Evolutionary conservation across 2,888 invertebrate species (phyloP), one percentile per base, ranked within the genome.

Genomic region (Drosophila yooni): DNA sequence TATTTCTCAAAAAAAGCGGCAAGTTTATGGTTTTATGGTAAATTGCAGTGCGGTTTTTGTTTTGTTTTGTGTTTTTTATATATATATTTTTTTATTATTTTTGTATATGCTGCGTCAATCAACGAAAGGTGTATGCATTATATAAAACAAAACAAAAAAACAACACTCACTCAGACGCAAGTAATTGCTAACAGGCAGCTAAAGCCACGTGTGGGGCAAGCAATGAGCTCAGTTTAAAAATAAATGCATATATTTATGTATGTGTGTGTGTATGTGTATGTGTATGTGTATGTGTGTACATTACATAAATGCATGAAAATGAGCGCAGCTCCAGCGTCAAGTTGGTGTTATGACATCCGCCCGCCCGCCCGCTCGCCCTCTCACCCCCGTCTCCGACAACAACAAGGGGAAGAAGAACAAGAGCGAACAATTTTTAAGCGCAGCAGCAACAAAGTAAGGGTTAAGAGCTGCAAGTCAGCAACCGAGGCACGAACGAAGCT

Each of bases 391-490:
- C 53, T 34, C 5, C 21, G 34, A 34, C 6, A 53, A 18, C 21
- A 21, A 15, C 10, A 40, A 40, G 21, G n/a, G n/a, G 11, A 15
- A 33, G 13, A 36, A 25, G 46, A 46, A 46, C 34, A 34, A 62
- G 48, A 51, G 29, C 38, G 36, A 7, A 38, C 13, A 27, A 33
- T 13, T 66, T 69, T 65, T 38, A 79, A 77, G 79, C 76, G 76
- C 65, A 70, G 76, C 79, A 74, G 59, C 76, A 54, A 57, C 65
- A 80, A 79, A 77, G 80, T 78, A 76, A 78, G 76, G 81, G 81
- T 80, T 80, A 81, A 59, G 63, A 40, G 18, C 67, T 53, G 57
- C 46, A 21, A 46, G 25, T 15, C 46, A 25, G 3, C 25, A 46
- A 29, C n/a, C 38, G 29, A 46, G 46, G 53, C 52, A 79, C 76